These are phyloP conservation scores for Mythimna pallens DNA, from an alignment of 2,888 invertebrate genomes.

Conservation along the genomic window DNA sequence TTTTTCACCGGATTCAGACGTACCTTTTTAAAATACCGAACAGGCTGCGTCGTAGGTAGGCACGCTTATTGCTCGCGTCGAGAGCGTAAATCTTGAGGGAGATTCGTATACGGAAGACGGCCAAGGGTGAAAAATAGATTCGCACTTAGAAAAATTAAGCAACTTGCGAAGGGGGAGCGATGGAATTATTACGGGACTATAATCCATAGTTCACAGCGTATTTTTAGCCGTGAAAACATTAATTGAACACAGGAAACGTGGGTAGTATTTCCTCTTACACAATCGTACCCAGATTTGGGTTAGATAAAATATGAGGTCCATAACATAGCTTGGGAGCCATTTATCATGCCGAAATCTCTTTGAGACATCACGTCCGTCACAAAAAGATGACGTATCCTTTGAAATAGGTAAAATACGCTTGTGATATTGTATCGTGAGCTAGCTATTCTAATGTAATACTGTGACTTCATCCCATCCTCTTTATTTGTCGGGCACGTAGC, in stretches of 20 bases:
- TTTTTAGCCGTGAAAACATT: constrained; percentile 24
- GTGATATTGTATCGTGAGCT: constrained; percentile 74
- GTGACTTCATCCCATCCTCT: constrained; percentile 85
- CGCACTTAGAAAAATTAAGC: constrained; percentile 87
- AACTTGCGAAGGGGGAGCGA: constrained; percentile 67
- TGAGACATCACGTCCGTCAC: constrained; percentile 63
- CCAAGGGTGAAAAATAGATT: constrained; percentile 85
- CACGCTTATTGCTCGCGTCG: constrained; percentile 86
- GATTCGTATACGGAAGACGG: constrained; percentile 75
- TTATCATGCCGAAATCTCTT: constrained; percentile 65
- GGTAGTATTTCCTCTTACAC: constrained; percentile 30
- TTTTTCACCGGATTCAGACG: constrained; percentile 87
- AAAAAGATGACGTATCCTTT: constrained; percentile 63
- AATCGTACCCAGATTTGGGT: constrained; percentile 45
- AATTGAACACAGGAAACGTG: constrained; percentile 27
- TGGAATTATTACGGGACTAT: constrained; percentile 62
- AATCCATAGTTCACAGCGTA: constrained; percentile 43
- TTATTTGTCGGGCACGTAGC: constrained; percentile 89
- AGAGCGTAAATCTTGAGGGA: constrained; percentile 85
- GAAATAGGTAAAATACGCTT: constrained; percentile 64
- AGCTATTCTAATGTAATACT: constrained; percentile 81
- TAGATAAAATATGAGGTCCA: constrained; percentile 51
- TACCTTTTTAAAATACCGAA: constrained; percentile 88
- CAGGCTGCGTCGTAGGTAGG: constrained; percentile 78
- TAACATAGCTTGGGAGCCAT: constrained; percentile 51